Conservation (phyloP, 2,797 vertebrate genomes). For the Scleropages formosus region DNA sequence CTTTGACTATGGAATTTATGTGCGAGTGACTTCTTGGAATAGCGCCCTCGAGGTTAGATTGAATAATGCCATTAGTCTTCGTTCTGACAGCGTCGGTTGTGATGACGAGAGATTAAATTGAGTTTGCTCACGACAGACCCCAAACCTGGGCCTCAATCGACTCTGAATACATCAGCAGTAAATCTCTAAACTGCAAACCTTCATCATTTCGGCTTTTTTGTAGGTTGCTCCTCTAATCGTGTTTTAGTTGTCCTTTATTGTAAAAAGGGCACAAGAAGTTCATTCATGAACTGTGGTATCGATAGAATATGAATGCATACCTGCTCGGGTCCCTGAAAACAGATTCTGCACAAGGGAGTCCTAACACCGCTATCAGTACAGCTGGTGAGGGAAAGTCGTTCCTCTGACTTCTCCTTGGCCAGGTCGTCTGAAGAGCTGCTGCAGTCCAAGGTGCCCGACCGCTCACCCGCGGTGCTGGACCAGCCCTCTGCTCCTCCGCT, state of each 20-base stretch:
- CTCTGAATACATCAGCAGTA: not conserved
- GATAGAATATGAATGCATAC: slow-evolving; percentile 64
- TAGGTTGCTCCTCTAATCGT: no score
- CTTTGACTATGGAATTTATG: slow-evolving; percentile 13
- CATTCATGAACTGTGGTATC: not conserved
- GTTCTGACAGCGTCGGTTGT: slow-evolving; percentile 12
- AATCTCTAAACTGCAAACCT: not conserved
- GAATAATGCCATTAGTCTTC: not conserved
- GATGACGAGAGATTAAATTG: slow-evolving; percentile 14
- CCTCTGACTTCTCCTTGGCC: slow-evolving; percentile 87
- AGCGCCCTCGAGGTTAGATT: slow-evolving; percentile 12
- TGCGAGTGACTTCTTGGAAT: not conserved
- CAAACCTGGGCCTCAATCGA: not conserved
- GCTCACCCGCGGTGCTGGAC: slow-evolving; percentile 73
- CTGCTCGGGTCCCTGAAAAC: slow-evolving; percentile 97
- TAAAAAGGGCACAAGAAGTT: not conserved
- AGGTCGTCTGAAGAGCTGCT: slow-evolving; percentile 88
- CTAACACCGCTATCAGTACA: slow-evolving; percentile 92
- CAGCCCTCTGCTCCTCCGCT: slow-evolving; percentile 62
- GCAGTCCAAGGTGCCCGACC: slow-evolving; percentile 73
- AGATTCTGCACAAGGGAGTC: slow-evolving; percentile 96
- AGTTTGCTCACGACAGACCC: not conserved
- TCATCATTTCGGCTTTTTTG: not conserved
- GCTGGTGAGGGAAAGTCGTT: slow-evolving; percentile 90
- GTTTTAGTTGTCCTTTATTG: not conserved